These are phyloP conservation scores for Lonchura striata DNA, from an alignment of 2,113 vertebrate species.

Conservation along the genomic window DNA sequence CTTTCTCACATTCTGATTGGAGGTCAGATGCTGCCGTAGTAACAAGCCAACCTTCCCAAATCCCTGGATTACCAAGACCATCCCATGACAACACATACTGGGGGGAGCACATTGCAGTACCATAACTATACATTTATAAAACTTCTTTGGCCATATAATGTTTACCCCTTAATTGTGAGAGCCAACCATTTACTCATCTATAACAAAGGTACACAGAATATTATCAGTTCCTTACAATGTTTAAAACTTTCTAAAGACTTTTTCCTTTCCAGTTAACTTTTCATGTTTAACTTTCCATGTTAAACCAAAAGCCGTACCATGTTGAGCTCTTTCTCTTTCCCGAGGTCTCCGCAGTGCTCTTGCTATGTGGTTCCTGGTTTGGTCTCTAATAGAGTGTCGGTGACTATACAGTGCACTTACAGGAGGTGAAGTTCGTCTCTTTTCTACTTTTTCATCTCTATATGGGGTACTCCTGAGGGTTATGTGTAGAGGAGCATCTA, in stretches of 20 bases:
- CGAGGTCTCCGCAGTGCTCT: slow-evolving; percentile 56
- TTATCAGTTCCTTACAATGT: background rate
- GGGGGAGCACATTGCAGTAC: background rate
- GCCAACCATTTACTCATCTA: background rate
- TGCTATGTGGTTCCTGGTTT: slow-evolving; percentile 70
- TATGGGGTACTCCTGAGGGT: slow-evolving; percentile 67
- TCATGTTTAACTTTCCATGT: background rate
- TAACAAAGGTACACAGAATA: background rate
- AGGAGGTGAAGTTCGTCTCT: slow-evolving; percentile 77
- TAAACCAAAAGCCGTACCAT: slow-evolving; percentile 65
- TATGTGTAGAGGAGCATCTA: slow-evolving; percentile 68
- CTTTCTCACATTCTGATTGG: background rate
- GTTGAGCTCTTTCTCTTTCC: slow-evolving; percentile 56
- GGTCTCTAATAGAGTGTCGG: slow-evolving; percentile 63
- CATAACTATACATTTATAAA: background rate
- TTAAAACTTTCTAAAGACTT: background rate
- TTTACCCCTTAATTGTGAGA: background rate
- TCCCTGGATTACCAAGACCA: background rate
- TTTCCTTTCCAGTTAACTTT: background rate
- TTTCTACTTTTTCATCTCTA: slow-evolving; percentile 70
- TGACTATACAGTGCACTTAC: slow-evolving; percentile 71
- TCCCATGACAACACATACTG: background rate
- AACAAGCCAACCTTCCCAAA: background rate
- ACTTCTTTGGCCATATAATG: background rate
- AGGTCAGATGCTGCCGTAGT: background rate